Conservation (phyloP, 64 coral and sea anemone genomes). For the Pocillopora verrucosa region DNA sequence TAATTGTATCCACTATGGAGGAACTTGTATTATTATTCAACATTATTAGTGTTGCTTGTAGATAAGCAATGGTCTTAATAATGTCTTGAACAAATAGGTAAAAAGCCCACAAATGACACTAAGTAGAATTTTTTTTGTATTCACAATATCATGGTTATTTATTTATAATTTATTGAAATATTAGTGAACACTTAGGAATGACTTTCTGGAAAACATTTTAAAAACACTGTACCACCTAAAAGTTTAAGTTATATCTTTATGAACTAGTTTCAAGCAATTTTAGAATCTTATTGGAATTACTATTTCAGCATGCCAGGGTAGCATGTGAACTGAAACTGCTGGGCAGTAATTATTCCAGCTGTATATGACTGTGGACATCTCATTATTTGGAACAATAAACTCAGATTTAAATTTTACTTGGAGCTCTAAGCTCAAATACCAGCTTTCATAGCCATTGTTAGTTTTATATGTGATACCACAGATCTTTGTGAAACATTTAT, state of each 20-base stretch:
- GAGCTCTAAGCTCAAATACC: background rate
- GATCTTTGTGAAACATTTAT: too few species aligned
- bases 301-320: conserved; percentile 12
- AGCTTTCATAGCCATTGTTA: background rate
- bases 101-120: background rate
- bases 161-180: background rate
- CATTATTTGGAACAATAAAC: too few species aligned
- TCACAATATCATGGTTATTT: background rate
- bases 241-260: too few species aligned
- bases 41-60: conserved; percentile 6
- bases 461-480: background rate
- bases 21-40: background rate
- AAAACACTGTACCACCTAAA: background rate
- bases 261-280: too few species aligned
- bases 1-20: conserved; percentile 19
- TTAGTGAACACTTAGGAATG: background rate
- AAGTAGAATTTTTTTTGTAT: background rate
- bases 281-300: background rate
- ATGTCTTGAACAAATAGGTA: background rate
- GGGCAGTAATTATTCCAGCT: conserved; percentile 7
- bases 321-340: conserved; percentile 28
- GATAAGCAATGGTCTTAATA: background rate
- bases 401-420: background rate
- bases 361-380: background rate
- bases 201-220: background rate